Evolutionary conservation across 30 jellyfish, hydroid and myxozoan species (phyloP).

Genomic region (Sanderia malayensis): DNA sequence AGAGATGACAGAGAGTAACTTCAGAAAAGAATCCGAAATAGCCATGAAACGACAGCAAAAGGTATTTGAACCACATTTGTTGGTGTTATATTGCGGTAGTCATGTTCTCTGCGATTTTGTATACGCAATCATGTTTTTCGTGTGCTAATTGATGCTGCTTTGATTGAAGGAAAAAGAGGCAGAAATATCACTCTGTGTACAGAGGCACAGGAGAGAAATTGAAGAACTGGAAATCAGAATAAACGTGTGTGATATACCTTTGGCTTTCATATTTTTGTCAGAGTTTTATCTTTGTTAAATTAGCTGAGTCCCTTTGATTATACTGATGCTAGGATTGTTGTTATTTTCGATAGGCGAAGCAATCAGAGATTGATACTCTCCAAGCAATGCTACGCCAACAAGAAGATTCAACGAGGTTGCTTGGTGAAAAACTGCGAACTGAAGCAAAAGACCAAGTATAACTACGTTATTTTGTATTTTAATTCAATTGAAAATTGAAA

Average conservation of each 20-base stretch:
- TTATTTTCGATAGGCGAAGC: too few species aligned
- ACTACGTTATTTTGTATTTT: too few species aligned
- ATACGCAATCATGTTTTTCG: too few species aligned
- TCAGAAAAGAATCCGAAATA: conserved; percentile 35
- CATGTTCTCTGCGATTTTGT: too few species aligned
- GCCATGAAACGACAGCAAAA: conserved; percentile 3
- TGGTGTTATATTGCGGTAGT: too few species aligned
- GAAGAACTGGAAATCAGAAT: conserved; percentile 38
- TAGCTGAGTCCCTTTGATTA: too few species aligned
- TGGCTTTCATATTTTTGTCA: background rate
- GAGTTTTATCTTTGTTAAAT: background rate
- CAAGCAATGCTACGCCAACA: conserved; percentile 49
- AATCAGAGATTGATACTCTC: conserved; percentile 44
- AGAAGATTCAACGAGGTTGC: conserved; percentile 56
- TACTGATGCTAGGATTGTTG: too few species aligned
- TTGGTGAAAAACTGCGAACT: conserved; percentile 52
- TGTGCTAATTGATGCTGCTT: too few species aligned
- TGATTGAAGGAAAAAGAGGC: conserved; percentile 44
- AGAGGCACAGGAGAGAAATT: conserved; percentile 36
- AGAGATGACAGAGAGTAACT: conserved; percentile 31
- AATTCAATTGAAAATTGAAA: too few species aligned
- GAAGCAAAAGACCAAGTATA: conserved; percentile 59
- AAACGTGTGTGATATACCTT: conserved; percentile 18
- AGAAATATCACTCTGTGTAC: conserved; percentile 12
- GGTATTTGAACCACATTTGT: too few species aligned